Evolutionary conservation across 2,113 vertebrate species (phyloP), one percentile per base, ranked within the genome.

Genomic region (Campylorhamphus procurvoides): DNA sequence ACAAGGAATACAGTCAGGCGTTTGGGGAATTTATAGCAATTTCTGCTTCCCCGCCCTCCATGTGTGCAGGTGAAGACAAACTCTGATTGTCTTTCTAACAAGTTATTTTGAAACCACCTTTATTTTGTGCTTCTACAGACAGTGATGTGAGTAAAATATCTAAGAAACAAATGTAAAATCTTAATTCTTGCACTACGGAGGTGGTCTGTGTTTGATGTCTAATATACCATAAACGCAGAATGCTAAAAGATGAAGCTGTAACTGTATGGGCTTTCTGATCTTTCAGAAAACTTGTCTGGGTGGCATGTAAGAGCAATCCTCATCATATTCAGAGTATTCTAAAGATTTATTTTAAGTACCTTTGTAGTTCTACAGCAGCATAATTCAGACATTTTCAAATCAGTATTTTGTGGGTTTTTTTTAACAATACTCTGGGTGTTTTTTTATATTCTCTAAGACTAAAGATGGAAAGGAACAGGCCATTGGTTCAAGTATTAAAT

Each of bases 41-140:
- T 90, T 55, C 27, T 52, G 5, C 2, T 6, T 2, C 2, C 10
- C 3, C 2, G 3, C 14, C 23, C 23, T 19, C 25, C 3, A 0
- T 12, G 4, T 27, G 12, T 60, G 10, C 44, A 47, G 19, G 9
- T 72, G 28, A 67, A 55, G 9, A n/a, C 23, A 63, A 52, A 22
- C 3, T 46, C 31, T 19, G 17, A 12, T 23, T n/a, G 12, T 49
- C 29, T 47, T 68, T 16, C 10, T 47, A 27, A 52, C 14, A 52
- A 7, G 4, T 58, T 46, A 7, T 24, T 86, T 91, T 53, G n/a
- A 64, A 83, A 37, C 6, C 14, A 24, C 11, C 12, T 71, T 50
- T 64, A 11, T 69, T 44, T 84, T 69, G 16, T 74, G 31, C 1
- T 1, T 81, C 33, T 81, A 14, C 12, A 72, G 37, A 52, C 28